Conservation (phyloP, 2,888 invertebrate species). For the Diadromus collaris region DNA sequence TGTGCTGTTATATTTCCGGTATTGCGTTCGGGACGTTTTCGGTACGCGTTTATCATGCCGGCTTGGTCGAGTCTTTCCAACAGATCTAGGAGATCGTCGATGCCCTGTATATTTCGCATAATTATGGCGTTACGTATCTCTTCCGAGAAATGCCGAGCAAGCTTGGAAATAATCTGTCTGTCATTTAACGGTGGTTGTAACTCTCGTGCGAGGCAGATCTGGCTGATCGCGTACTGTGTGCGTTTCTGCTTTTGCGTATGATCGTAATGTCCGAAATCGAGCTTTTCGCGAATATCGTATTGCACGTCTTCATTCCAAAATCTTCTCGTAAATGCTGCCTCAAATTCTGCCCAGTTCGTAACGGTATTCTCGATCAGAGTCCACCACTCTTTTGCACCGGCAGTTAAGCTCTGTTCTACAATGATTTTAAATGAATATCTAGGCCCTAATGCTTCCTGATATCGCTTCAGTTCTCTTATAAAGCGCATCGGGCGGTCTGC, state of each 20-base stretch:
- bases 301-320: constrained; percentile 15
- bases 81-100: neutral
- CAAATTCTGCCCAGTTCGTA: neutral
- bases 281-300: neutral
- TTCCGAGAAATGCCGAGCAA: neutral
- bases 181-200: constrained; percentile 8
- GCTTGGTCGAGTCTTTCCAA: constrained; percentile 1
- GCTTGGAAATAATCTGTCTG: neutral
- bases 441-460: neutral
- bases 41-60: neutral
- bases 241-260: neutral
- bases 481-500: neutral
- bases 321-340: neutral
- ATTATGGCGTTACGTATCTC: constrained; percentile 1
- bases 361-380: neutral
- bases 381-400: neutral
- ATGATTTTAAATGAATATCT: neutral
- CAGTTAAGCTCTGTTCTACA: neutral
- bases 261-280: constrained; percentile 4
- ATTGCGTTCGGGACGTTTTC: neutral
- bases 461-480: neutral
- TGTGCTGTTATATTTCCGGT: neutral
- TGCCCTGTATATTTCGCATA: neutral
- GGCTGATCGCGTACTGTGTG: neutral
- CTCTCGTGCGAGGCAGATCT: neutral